These are phyloP conservation scores for Eubucco bourcierii DNA, from an alignment of 2,113 vertebrate species.

Conservation along the genomic window DNA sequence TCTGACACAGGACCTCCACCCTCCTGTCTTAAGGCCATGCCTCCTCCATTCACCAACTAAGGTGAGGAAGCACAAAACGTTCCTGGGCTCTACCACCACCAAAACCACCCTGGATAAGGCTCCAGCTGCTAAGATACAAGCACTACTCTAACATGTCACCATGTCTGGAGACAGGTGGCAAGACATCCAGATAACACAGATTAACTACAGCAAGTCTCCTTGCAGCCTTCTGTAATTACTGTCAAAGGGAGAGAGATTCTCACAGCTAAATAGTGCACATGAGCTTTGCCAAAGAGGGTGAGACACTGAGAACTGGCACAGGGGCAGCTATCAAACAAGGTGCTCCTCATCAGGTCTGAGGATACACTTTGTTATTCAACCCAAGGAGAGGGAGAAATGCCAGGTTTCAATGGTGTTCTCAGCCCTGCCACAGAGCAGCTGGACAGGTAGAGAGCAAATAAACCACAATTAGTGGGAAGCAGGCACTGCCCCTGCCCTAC, in stretches of 20 bases:
- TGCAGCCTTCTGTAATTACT: not conserved
- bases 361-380: not conserved
- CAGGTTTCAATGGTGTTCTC: not conserved
- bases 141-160: fast-evolving
- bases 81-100: not conserved
- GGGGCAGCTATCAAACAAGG: not conserved
- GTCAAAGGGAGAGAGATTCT: not conserved
- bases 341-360: not conserved
- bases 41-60: not conserved
- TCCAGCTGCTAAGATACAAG: not conserved
- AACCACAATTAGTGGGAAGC: not conserved
- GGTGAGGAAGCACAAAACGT: fast-evolving
- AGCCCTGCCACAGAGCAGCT: fast-evolving
- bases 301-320: not conserved
- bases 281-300: not conserved
- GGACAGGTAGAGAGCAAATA: not conserved
- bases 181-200: not conserved
- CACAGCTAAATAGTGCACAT: fast-evolving
- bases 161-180: not conserved
- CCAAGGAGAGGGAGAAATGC: not conserved
- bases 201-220: not conserved
- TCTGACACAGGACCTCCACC: not conserved
- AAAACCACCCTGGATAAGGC: not conserved
- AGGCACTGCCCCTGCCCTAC: not conserved
- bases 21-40: not conserved